Percentiles rank a stretch among this genome's conserved stretches.
These are phyloP conservation scores for Lynx canadensis DNA, from an alignment of 2,113 vertebrate genomes.

Conservation along the genomic window DNA sequence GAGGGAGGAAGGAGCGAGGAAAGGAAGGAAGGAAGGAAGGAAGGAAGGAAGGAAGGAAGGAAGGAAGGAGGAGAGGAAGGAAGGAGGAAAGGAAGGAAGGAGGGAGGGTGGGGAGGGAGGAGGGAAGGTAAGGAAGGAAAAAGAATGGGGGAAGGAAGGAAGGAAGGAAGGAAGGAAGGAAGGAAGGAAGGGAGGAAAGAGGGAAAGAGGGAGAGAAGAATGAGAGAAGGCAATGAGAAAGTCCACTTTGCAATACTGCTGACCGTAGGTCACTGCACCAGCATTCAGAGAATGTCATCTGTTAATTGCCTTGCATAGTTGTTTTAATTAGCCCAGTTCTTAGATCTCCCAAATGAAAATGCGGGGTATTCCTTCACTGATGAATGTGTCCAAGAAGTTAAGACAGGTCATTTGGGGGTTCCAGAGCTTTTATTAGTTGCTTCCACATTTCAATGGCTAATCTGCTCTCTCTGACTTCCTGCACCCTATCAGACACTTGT, in stretches of 20 bases:
- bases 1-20: too few species aligned
- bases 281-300: not conserved
- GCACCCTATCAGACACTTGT: not conserved
- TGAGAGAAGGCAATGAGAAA: not conserved
- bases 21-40: too few species aligned
- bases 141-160: not conserved
- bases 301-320: not conserved
- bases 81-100: too few species aligned
- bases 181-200: not conserved
- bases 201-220: not conserved
- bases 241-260: not conserved
- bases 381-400: not conserved
- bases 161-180: rapidly evolving
- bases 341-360: not conserved
- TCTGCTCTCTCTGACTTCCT: not conserved
- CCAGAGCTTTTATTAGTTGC: constrained; percentile 60
- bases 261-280: not conserved
- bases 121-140: too few species aligned
- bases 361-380: not conserved
- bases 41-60: too few species aligned
- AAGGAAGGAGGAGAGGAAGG: too few species aligned
- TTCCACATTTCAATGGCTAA: not conserved
- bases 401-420: not conserved
- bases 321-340: not conserved
- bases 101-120: too few species aligned